phyloP scores from a whole-genome alignment of 2,888 invertebrate species.

The Tolmerus cingulatus region DNA sequence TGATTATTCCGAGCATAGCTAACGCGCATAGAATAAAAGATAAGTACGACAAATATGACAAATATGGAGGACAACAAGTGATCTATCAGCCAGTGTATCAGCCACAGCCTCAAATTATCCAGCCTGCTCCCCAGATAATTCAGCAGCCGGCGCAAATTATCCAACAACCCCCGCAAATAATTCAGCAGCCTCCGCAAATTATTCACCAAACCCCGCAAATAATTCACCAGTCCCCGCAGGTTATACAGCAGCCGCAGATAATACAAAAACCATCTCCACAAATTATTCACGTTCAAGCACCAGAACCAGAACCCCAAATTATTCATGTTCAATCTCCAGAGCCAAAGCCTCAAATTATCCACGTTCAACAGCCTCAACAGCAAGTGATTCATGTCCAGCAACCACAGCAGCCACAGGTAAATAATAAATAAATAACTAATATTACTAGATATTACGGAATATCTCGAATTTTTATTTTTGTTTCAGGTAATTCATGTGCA shows the following conservation, averaged over 20 bases:
- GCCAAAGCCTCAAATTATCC: not conserved
- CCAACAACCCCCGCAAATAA: conserved; percentile 4
- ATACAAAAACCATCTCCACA: not conserved
- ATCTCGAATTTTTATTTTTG: not conserved
- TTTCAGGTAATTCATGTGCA: not conserved
- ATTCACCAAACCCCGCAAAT: not conserved
- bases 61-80: not conserved
- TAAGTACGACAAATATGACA: not conserved
- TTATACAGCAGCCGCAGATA: not conserved
- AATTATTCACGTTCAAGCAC: not conserved
- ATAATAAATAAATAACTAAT: not conserved
- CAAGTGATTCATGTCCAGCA: conserved; percentile 7
- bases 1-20: not conserved
- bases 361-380: not conserved
- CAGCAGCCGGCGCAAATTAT: not conserved
- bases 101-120: not conserved
- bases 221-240: not conserved
- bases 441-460: too few species aligned
- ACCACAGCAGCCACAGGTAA: not conserved
- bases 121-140: not conserved
- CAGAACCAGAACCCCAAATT: not conserved
- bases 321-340: not conserved
- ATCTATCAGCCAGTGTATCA: not conserved
- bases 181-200: not conserved
- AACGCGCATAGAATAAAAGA: not conserved